Conservation (phyloP, 92 coral and sea anemone species). For the Nematostella vectensis region DNA sequence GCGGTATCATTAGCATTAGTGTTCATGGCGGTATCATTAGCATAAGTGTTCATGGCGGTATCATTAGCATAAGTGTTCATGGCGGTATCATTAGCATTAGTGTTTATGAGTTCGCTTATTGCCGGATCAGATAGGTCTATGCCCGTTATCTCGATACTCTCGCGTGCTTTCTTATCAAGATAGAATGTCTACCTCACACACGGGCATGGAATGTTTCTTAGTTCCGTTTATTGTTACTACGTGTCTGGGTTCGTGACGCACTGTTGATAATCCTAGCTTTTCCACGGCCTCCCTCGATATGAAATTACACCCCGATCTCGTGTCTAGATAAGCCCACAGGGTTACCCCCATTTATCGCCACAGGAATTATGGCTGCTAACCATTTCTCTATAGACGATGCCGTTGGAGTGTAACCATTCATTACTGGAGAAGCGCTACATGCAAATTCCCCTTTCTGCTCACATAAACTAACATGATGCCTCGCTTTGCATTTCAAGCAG, state of each 20-base stretch:
- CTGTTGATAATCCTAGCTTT: constrained; percentile 16
- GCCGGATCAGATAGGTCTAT: constrained; percentile 24
- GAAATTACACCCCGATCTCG: constrained; percentile 47
- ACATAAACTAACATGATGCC: constrained; percentile 52
- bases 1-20: no score
- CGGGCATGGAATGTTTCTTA: constrained; percentile 40
- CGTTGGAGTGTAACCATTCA: constrained; percentile 26
- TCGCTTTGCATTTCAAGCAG: constrained; percentile 41
- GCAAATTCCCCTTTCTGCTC: constrained; percentile 3
- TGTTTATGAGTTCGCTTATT: constrained; percentile 21
- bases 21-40: no score
- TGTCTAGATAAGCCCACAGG: constrained; percentile 48
- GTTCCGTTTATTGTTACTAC: constrained; percentile 40
- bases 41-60: no score
- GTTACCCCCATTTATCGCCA: constrained; percentile 12
- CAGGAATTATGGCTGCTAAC: constrained; percentile 57
- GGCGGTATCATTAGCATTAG: no score
- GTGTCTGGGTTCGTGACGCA: constrained; percentile 38
- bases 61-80: no score
- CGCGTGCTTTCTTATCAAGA: constrained; percentile 27
- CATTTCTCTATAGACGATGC: constrained; percentile 16
- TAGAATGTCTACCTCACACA: constrained; percentile 2
- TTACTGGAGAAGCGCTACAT: not conserved
- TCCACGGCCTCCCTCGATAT: constrained; percentile 28
- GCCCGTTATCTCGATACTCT: constrained; percentile 21